phyloP scores from a whole-genome alignment of 2,888 invertebrate species.

The Myopa testacea region DNA sequence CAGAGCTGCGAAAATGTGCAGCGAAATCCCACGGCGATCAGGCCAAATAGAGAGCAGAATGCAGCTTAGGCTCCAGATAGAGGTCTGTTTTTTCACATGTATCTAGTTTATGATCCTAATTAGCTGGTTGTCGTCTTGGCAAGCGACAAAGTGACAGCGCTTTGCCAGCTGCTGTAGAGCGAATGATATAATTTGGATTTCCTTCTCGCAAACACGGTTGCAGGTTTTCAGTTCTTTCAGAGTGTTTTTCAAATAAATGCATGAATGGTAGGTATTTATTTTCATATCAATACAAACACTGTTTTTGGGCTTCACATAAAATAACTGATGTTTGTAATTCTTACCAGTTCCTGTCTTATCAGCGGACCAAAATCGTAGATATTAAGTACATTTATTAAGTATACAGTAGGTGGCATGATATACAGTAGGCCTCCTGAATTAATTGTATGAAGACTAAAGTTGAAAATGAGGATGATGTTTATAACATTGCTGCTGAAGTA shows the following conservation, averaged over 20 bases:
- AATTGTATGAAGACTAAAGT: conserved; percentile 1
- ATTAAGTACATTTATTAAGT: too few relatives aligned
- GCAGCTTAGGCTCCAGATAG: background rate
- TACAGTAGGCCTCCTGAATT: background rate
- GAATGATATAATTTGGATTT: conserved; percentile 11
- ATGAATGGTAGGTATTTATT: too few relatives aligned
- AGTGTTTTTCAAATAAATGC: too few relatives aligned
- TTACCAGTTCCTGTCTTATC: too few relatives aligned
- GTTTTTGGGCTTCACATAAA: too few relatives aligned
- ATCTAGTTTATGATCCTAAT: conserved; percentile 24
- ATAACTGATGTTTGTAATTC: too few relatives aligned
- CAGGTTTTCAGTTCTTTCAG: too few relatives aligned
- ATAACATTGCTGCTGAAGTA: background rate
- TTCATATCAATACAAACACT: too few relatives aligned
- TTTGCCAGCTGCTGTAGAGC: background rate
- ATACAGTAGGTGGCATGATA: background rate
- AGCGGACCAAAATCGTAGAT: too few relatives aligned
- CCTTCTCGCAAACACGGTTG: background rate
- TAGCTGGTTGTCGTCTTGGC: conserved; percentile 17
- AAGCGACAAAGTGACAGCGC: too few relatives aligned
- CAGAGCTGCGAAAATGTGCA: conserved; percentile 14
- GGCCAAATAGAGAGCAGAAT: conserved; percentile 24
- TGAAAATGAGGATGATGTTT: background rate
- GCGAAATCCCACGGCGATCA: conserved; percentile 8
- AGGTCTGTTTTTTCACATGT: background rate